phyloP scores from a whole-genome alignment of 2,797 vertebrate species.

The Anguilla megastoma region DNA sequence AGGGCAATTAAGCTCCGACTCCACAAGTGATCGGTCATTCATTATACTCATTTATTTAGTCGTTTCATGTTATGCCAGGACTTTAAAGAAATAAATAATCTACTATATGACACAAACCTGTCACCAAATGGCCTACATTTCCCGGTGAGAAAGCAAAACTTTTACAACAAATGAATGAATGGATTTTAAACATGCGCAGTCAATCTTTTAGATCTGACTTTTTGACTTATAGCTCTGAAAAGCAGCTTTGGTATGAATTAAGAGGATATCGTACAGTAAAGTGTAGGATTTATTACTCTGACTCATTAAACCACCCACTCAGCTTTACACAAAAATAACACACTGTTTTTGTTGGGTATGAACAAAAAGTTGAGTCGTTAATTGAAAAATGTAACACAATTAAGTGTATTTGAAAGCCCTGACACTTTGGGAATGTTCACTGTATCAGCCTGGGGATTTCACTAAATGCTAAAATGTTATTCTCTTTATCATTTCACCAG shows the following conservation, averaged over 20 bases:
- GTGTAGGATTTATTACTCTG: background rate
- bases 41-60: constrained; percentile 39
- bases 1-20: constrained; percentile 43
- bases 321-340: background rate
- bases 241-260: background rate
- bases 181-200: background rate
- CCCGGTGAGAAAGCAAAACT: background rate
- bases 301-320: background rate
- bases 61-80: constrained; percentile 12
- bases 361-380: background rate
- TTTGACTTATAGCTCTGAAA: background rate
- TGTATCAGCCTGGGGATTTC: background rate
- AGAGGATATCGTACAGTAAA: background rate
- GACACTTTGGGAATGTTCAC: background rate
- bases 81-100: constrained; percentile 45
- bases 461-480: background rate
- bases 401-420: background rate
- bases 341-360: background rate
- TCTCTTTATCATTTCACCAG: background rate
- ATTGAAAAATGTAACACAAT: background rate
- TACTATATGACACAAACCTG: constrained; percentile 43
- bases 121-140: constrained; percentile 34
- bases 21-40: constrained; percentile 51
- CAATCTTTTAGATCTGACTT: background rate
- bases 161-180: background rate